A percentile compares a stretch with the other conserved stretches of the same genome.
Conservation (phyloP, 2,797 vertebrate genomes). For the Sebastes reedi region DNA sequence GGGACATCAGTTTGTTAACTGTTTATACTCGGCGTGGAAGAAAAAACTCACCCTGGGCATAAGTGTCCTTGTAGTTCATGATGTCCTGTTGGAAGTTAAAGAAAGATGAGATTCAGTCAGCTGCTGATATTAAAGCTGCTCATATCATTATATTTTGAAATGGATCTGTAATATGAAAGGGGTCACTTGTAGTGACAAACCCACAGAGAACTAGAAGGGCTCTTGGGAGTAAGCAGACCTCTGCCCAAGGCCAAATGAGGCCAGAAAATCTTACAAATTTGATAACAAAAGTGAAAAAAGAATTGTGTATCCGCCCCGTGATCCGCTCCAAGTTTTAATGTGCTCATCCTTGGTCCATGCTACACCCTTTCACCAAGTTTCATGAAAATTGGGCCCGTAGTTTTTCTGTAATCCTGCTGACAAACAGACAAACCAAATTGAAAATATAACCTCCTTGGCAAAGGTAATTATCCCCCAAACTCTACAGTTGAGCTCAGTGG, state of each 20-base stretch:
- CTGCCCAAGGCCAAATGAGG: no score
- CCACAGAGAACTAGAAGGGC: neutral
- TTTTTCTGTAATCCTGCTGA: neutral
- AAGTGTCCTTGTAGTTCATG: slow-evolving; percentile 76
- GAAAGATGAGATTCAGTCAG: neutral
- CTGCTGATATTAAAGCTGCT: neutral
- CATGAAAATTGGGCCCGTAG: neutral
- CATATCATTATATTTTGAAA: neutral
- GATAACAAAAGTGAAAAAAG: no score
- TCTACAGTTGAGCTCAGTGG: neutral
- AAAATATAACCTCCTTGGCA: neutral
- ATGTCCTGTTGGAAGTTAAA: slow-evolving; percentile 74
- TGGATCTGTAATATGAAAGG: neutral
- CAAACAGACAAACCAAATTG: neutral
- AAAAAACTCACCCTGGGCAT: slow-evolving; percentile 70
- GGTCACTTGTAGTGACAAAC: neutral
- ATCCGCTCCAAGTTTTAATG: neutral
- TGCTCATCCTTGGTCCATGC: neutral
- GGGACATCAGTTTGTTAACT: neutral
- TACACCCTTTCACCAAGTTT: neutral
- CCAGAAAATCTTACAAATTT: no score
- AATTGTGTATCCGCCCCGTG: neutral
- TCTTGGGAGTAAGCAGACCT: neutral
- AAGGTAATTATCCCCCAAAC: neutral
- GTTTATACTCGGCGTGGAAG: neutral